These are phyloP conservation scores for Myotis findleyi DNA, from an alignment of 2,797 vertebrate genomes.

Conservation along the genomic window DNA sequence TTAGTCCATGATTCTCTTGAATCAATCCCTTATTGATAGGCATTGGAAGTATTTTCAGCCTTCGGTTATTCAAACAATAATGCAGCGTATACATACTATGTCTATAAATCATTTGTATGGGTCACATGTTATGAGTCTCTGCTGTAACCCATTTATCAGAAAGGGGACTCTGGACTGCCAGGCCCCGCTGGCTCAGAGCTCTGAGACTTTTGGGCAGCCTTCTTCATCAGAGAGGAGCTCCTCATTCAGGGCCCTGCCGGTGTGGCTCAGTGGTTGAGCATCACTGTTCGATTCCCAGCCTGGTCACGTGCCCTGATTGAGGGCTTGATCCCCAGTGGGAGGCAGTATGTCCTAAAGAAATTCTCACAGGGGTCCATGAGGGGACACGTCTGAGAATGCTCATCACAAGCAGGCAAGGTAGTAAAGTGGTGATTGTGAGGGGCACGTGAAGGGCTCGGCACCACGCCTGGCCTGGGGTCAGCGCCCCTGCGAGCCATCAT, in stretches of 20 bases:
- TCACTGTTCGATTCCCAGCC: no score
- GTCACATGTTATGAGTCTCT: not conserved
- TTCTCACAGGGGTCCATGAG: not conserved
- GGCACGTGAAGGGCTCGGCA: not conserved
- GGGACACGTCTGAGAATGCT: not conserved
- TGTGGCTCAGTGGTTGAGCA: no score
- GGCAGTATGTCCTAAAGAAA: not conserved
- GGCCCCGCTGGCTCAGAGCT: slow-evolving; percentile 27
- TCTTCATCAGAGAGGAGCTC: not conserved
- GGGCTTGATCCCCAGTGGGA: no score
- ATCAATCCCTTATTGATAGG: not conserved
- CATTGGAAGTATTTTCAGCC: not conserved
- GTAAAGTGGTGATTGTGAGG: not conserved
- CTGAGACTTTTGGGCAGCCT: not conserved
- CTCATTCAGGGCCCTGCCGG: fast-evolving
- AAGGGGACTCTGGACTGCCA: not conserved
- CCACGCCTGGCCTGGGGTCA: not conserved
- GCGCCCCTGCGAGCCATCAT: not conserved
- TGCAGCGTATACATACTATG: not conserved
- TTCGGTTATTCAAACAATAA: not conserved
- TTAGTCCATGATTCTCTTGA: not conserved
- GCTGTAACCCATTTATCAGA: not conserved
- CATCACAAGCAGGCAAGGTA: not conserved
- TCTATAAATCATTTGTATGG: not conserved
- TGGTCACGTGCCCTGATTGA: no score